Conservation (phyloP, 2,797 vertebrate species). For the Poecilia velifera region DNA sequence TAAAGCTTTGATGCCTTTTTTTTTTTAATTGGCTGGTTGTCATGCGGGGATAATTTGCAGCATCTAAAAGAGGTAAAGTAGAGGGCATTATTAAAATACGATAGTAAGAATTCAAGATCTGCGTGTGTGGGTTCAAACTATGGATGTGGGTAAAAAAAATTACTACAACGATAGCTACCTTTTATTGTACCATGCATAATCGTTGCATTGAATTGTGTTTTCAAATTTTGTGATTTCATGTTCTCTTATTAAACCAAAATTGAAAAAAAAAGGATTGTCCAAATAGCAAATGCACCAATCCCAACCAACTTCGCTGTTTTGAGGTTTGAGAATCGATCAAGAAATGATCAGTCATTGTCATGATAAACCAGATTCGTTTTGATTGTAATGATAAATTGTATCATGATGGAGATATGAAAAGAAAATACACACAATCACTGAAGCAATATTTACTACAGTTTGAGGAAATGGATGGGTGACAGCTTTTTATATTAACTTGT, state of each 20-base stretch:
- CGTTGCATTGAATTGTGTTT: background rate
- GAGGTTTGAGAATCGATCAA: background rate
- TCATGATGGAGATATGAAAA: background rate
- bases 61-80: conserved; percentile 12
- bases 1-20: conserved; percentile 54
- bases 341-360: background rate
- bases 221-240: background rate
- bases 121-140: background rate
- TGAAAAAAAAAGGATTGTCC: background rate
- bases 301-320: background rate
- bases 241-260: background rate
- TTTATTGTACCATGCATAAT: background rate
- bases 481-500: background rate
- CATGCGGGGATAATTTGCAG: conserved; percentile 67
- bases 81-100: conserved; percentile 10
- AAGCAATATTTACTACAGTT: background rate
- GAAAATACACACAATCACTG: background rate
- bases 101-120: background rate
- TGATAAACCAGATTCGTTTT: background rate
- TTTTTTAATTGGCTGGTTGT: conserved; percentile 49
- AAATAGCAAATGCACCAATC: background rate
- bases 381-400: background rate
- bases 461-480: background rate
- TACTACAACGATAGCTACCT: background rate
- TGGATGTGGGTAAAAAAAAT: background rate